A percentile compares a stretch with the other conserved stretches of the same genome.
Evolutionary conservation across 2,888 invertebrate species (phyloP).

Genomic region (Hirtodrosophila duncani): DNA sequence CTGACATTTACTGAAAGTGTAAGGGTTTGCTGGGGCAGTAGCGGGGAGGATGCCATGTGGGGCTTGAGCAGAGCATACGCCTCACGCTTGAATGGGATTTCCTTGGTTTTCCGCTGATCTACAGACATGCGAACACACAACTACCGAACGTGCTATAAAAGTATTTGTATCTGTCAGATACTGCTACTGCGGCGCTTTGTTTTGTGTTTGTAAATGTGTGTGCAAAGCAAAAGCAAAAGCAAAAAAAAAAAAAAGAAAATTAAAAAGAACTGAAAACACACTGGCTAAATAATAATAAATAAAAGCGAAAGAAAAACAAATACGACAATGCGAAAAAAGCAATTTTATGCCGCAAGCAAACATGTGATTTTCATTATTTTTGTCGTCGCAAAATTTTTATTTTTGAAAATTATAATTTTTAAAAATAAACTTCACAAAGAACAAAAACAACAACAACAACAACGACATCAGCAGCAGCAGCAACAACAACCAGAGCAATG

Average conservation of each 20-base stretch:
- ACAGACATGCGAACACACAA: conserved; percentile 13
- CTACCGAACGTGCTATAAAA: not conserved
- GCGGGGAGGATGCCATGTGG: not conserved
- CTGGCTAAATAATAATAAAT: not conserved
- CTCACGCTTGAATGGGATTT: conserved; percentile 36
- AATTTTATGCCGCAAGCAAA: conserved; percentile 71
- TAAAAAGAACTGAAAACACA: conserved; percentile 5
- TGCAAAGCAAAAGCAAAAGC: conserved; percentile 56
- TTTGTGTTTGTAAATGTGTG: conserved; percentile 39
- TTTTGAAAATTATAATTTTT: conserved; percentile 71
- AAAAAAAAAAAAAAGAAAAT: conserved; percentile 25
- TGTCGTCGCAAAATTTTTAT: conserved; percentile 68
- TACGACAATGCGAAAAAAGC: conserved; percentile 25
- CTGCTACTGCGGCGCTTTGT: conserved; percentile 1
- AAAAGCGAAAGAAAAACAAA: not conserved
- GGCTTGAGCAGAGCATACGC: not conserved
- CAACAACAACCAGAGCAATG: conserved; percentile 22
- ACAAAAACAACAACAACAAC: conserved; percentile 10
- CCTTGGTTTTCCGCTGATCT: conserved; percentile 20
- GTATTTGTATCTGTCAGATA: conserved; percentile 26
- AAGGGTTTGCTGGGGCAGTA: not conserved
- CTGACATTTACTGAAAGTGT: conserved; percentile 37
- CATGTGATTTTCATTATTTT: conserved; percentile 73
- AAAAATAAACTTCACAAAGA: conserved; percentile 50
- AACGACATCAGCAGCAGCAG: conserved; percentile 6